A percentile compares a stretch with the other conserved stretches of the same genome.
Conservation (phyloP, 2,797 vertebrate genomes). For the Taenioides sp. region DNA sequence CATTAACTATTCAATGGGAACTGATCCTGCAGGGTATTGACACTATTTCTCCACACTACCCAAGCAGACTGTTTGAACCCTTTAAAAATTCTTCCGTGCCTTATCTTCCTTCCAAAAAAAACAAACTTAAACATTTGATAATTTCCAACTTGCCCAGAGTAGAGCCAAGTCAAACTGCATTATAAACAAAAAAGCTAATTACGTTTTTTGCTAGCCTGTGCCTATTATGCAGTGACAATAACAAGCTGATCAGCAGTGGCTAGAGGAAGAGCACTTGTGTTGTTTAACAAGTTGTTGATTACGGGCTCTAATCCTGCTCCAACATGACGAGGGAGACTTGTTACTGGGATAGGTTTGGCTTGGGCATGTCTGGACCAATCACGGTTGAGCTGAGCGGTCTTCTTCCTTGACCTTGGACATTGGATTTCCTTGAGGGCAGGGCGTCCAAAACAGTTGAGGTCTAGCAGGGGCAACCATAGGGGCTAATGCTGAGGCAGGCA, state of each 20-base stretch:
- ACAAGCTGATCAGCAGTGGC: conserved; percentile 59
- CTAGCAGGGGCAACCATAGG: conserved; percentile 44
- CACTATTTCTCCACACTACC: conserved; percentile 70
- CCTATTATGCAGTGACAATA: conserved; percentile 56
- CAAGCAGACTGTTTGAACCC: conserved; percentile 65
- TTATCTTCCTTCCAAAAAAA: conserved; percentile 40
- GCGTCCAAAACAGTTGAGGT: conserved; percentile 54
- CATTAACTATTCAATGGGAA: conserved; percentile 75
- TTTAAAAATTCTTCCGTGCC: conserved; percentile 48
- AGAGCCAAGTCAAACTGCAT: conserved; percentile 47
- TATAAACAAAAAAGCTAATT: conserved; percentile 60
- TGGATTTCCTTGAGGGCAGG: conserved; percentile 74
- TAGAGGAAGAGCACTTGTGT: conserved; percentile 62
- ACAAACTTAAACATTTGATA: conserved; percentile 61
- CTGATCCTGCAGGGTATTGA: conserved; percentile 77
- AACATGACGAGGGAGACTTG: conserved; percentile 67
- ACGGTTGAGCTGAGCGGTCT: conserved; percentile 46
- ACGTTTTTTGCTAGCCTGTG: conserved; percentile 52
- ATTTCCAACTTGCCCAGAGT: conserved; percentile 53
- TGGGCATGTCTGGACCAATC: conserved; percentile 73
- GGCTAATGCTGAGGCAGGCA: conserved; percentile 68
- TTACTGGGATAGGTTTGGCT: conserved; percentile 77
- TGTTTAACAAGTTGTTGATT: conserved; percentile 70
- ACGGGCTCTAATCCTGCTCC: conserved; percentile 67
- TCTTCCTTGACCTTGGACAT: conserved; percentile 70